Base-by-base conservation (phyloP, 1,140 invertebrate species). In the Drosophila pseudoananassae region DNA sequence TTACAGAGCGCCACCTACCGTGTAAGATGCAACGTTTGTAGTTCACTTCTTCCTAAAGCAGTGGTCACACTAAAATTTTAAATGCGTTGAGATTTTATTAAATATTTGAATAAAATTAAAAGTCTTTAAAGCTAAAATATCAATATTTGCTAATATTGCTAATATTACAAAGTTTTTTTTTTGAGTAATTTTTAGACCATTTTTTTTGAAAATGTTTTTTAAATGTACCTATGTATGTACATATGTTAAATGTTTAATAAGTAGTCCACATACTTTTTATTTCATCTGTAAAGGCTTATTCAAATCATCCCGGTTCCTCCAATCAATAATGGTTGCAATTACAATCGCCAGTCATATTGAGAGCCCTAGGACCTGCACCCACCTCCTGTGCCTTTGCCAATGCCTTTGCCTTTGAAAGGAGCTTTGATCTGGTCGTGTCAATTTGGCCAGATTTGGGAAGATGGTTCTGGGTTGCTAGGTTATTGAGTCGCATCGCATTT, bases 401-500 rank as follows among this genome's bases (percentile, higher is more conserved):
- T n/a, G n/a, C n/a, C n/a, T n/a, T n/a, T n/a, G n/a, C n/a, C n/a
- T 31, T 65, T 65, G 29, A 54, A 46, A 36, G 49, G 20, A 65
- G 65, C 38, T 65, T 65, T 66, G 29, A 14, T 10, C 27, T 15
- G 9, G 36, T 20, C 14, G 8, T 1, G 25, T 9, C 31, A 29
- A 33, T n/a, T 49, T 17, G 23, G 17, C 38, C 20, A 33, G 12
- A 9, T 20, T 12, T 36, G 33, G 10, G 38, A 33, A 25, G 38
- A 27, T 15, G 64, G 12, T 45, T 14, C 43, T 46, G 8, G 15
- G 61, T 38, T 69, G 29, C 65, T 31, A 46, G 43, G 63, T 14
- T 55, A 49, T 68, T 68, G 65, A 55, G 12, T 56, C 50, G 25
- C 50, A 23, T 69, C 55, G 29, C 50, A 56, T 47, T 47, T 31